These are phyloP conservation scores for Actinostola sp. DNA, from an alignment of 92 coral and sea anemone species.

Conservation along the genomic window DNA sequence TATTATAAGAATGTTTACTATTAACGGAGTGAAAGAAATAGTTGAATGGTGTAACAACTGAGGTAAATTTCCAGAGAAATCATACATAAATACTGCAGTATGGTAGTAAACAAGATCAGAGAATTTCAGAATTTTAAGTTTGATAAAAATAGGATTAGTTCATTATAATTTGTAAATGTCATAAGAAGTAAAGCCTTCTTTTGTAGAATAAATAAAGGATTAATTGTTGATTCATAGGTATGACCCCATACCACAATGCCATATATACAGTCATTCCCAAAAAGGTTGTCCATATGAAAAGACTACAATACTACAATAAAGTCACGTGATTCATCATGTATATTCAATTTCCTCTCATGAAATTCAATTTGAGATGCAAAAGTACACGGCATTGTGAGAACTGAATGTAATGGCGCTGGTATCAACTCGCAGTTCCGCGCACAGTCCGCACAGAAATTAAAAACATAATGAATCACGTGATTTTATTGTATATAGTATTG, in stretches of 20 bases:
- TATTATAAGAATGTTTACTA: constrained; percentile 39
- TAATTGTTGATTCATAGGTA: constrained; percentile 37
- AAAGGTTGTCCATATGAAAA: too few relatives aligned
- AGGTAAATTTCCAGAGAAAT: constrained; percentile 30
- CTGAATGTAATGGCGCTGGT: too few relatives aligned
- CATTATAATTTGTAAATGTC: constrained; percentile 24
- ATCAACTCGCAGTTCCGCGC: too few relatives aligned
- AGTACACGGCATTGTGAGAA: too few relatives aligned
- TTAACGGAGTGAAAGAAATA: constrained; percentile 33
- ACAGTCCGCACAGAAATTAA: too few relatives aligned
- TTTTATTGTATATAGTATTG: too few relatives aligned
- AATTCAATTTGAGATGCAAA: too few relatives aligned
- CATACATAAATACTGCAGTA: constrained; percentile 33
- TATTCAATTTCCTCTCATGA: too few relatives aligned
- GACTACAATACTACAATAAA: too few relatives aligned
- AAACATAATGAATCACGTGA: too few relatives aligned
- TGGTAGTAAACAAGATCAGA: constrained; percentile 17
- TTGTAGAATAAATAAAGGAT: constrained; percentile 48
- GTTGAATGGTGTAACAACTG: constrained; percentile 19
- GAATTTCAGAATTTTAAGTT: constrained; percentile 9
- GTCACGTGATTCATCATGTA: too few relatives aligned
- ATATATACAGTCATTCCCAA: too few relatives aligned
- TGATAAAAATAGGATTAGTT: constrained; percentile 41
- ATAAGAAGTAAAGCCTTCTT: constrained; percentile 40
- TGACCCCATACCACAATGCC: constrained; percentile 53